Evolutionary conservation across 2,888 invertebrate genomes (phyloP), one percentile per base, ranked within the genome.

Genomic region (Thyatira batis): DNA sequence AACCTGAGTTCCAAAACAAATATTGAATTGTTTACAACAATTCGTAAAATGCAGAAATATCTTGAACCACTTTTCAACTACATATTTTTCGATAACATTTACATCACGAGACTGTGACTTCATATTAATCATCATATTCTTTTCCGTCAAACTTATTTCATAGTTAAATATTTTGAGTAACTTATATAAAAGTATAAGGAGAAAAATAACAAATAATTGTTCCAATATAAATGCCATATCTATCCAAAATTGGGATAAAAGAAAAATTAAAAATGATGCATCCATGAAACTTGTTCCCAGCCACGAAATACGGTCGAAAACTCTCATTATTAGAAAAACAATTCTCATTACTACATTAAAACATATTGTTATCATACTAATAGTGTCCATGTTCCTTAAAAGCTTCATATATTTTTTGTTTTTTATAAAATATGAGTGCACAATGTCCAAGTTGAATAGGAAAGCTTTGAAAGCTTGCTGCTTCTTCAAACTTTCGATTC

Each of bases 1-100:
- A 25, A 48, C 48, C 48, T 48, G 48, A 13, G 11, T 27, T 2
- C 48, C 27, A 48, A 48, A 48, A 27, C 48, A 48, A 13, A 27
- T 27, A 13, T 27, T 17, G 4, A 48, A 27, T 5, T 48, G 17
- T 48, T 27, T 13, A 20, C 48, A 27, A 11, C 27, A 48, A 27
- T 20, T 17, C 48, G 11, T 20, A n/a, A 48, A 48, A n/a, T 48
- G 27, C 10, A 20, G 25, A 20, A 28, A 48, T 17, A 23, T 21
- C 27, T 25, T 13, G 27, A 27, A 25, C 46, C 46, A 46, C 11
- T 46, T 25, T 10, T 27, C 17, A 46, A 46, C 17, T 9, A 46
- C 17, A 20, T 27, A 17, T 5, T 20, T 28, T 3, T 27, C 27
- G 9, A 48, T n/a, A n/a, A n/a, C n/a, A n/a, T n/a, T n/a, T n/a